Evolutionary conservation across 1,140 invertebrate genomes (phyloP).

Genomic region (Anoplolepis gracilipes): DNA sequence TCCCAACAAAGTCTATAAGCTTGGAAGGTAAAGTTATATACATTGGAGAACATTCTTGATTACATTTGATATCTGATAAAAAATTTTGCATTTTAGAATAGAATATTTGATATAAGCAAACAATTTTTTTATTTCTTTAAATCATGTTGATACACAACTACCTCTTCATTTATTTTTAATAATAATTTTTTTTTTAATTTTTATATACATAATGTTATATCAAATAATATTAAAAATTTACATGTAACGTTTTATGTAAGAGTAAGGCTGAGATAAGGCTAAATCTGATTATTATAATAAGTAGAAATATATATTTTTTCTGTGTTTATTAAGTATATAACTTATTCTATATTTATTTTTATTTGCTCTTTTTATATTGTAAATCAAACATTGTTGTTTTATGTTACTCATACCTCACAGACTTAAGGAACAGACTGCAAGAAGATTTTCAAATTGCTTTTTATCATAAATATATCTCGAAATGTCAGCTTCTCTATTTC

Average conservation of each 20-base stretch:
- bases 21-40: conserved; percentile 42
- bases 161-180: conserved; percentile 23
- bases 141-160: neutral
- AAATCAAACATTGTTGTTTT: neutral
- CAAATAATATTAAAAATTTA: conserved; percentile 25
- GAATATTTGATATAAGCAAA: neutral
- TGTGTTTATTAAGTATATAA: neutral
- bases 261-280: too few relatives aligned
- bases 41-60: conserved; percentile 15
- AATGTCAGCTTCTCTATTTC: conserved; percentile 1
- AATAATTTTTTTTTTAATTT: neutral
- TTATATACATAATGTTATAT: conserved; percentile 1
- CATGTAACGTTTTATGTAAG: neutral
- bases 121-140: conserved; percentile 24
- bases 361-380: conserved; percentile 22
- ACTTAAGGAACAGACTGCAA: neutral
- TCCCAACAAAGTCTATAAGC: conserved; percentile 12
- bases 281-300: neutral
- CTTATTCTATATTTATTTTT: too few relatives aligned
- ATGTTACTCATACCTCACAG: neutral
- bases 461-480: neutral
- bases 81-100: neutral
- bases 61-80: neutral
- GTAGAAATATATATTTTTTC: neutral
- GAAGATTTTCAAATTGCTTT: neutral